These are phyloP conservation scores for Parascotia fuliginaria DNA, from an alignment of 2,888 invertebrate species.

Conservation along the genomic window DNA sequence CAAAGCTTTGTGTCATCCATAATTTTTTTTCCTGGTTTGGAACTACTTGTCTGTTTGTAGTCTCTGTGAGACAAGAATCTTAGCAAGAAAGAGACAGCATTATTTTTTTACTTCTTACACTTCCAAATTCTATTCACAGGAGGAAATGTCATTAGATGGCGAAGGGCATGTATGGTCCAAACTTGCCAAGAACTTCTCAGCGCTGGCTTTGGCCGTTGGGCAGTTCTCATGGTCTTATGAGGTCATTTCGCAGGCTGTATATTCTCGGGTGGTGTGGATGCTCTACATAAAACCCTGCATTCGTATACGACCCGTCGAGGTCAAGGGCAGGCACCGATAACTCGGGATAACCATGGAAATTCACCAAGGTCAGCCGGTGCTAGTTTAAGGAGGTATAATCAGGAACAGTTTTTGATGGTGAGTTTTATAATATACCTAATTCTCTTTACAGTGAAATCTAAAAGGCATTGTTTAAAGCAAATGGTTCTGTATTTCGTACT, in stretches of 20 bases:
- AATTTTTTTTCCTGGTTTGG: too few species aligned
- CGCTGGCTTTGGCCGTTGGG: constrained; percentile 87
- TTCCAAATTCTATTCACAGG: too few species aligned
- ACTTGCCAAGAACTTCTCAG: constrained; percentile 60
- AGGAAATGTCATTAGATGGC: constrained; percentile 78
- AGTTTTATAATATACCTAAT: too few species aligned
- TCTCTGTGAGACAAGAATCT: too few species aligned
- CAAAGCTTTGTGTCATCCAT: too few species aligned
- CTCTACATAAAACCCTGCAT: constrained; percentile 93
- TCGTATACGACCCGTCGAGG: constrained; percentile 94
- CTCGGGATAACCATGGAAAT: constrained; percentile 87
- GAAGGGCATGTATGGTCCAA: constrained; percentile 74
- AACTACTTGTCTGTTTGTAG: too few species aligned
- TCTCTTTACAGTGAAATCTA: too few species aligned
- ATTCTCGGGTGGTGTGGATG: constrained; percentile 74
- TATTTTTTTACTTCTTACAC: too few species aligned
- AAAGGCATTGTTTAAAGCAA: too few species aligned
- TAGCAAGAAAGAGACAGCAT: too few species aligned
- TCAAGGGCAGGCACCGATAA: constrained; percentile 91
- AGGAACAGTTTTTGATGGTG: constrained; percentile 90
- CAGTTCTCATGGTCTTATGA: constrained; percentile 93
- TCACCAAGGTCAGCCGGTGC: constrained; percentile 93
- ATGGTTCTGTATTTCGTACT: too few species aligned
- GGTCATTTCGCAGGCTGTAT: constrained; percentile 85
- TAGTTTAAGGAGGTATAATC: constrained; percentile 92